These are phyloP conservation scores for Netelia melanura DNA, from an alignment of 2,888 invertebrate species.

Conservation along the genomic window DNA sequence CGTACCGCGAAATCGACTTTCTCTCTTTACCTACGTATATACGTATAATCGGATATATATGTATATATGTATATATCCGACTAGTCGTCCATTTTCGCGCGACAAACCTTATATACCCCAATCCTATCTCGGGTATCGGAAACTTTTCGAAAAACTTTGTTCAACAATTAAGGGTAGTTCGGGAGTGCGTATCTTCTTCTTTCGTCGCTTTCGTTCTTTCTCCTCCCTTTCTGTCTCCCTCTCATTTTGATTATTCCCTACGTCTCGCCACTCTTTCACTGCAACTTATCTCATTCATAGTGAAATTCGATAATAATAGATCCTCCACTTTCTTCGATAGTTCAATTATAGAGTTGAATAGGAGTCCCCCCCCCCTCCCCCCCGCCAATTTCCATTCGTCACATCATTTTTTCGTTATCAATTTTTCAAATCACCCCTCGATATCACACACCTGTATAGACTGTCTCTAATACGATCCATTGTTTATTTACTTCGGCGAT, in stretches of 20 bases:
- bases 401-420: conserved; percentile 39
- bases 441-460: not conserved
- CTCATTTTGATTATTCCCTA: not conserved
- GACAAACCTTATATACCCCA: conserved; percentile 49
- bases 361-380: not conserved
- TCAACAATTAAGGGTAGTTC: conserved; percentile 43
- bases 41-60: conserved; percentile 8
- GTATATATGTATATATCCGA: conserved; percentile 10
- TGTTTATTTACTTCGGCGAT: too few species aligned
- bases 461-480: not conserved
- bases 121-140: conserved; percentile 57
- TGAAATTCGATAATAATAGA: conserved; percentile 60
- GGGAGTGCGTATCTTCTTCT: conserved; percentile 21
- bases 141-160: conserved; percentile 58
- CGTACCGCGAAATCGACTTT: conserved; percentile 39
- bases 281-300: conserved; percentile 56
- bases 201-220: conserved; percentile 21
- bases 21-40: conserved; percentile 16
- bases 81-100: conserved; percentile 41
- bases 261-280: conserved; percentile 10
- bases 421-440: conserved; percentile 8
- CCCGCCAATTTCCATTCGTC: not conserved
- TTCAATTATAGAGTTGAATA: conserved; percentile 43
- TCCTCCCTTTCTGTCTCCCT: not conserved
- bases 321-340: conserved; percentile 46